Evolutionary conservation across 2,797 vertebrate species (phyloP).

Genomic region (Erithacus rubecula): DNA sequence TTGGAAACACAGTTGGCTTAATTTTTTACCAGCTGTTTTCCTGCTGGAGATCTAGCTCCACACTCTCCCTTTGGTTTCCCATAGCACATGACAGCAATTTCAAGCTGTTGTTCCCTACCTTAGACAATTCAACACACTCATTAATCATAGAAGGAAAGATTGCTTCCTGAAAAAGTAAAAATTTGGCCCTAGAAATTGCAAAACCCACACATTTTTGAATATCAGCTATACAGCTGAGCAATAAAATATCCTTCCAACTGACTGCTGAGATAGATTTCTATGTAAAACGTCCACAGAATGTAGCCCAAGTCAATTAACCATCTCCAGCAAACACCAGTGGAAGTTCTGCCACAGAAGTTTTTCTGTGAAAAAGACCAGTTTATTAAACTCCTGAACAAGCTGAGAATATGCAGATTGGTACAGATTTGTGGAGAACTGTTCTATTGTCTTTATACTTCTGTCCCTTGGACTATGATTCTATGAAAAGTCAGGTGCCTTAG

Average conservation of each 20-base stretch:
- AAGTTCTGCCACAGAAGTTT: background rate
- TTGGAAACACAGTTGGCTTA: constrained; percentile 45
- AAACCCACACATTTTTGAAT: background rate
- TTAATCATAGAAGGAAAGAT: background rate
- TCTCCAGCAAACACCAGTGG: background rate
- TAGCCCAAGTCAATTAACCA: background rate
- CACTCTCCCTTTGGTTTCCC: background rate
- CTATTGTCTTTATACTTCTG: background rate
- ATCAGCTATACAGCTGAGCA: background rate
- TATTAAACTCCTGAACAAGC: background rate
- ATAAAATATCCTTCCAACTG: background rate
- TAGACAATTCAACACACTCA: background rate
- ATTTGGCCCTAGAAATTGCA: background rate
- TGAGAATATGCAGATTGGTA: background rate
- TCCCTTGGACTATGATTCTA: background rate
- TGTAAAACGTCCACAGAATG: background rate
- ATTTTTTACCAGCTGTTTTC: constrained; percentile 48
- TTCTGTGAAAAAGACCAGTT: background rate
- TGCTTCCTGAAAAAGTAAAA: background rate
- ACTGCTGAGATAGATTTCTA: background rate
- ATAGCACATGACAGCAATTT: constrained; percentile 19
- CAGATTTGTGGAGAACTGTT: background rate
- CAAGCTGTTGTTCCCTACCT: constrained; percentile 21
- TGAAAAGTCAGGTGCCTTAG: background rate
- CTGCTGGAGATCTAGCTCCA: background rate